These are phyloP conservation scores for Heterodera filipjevi DNA, from an alignment of 2,888 invertebrate genomes.

Conservation along the genomic window DNA sequence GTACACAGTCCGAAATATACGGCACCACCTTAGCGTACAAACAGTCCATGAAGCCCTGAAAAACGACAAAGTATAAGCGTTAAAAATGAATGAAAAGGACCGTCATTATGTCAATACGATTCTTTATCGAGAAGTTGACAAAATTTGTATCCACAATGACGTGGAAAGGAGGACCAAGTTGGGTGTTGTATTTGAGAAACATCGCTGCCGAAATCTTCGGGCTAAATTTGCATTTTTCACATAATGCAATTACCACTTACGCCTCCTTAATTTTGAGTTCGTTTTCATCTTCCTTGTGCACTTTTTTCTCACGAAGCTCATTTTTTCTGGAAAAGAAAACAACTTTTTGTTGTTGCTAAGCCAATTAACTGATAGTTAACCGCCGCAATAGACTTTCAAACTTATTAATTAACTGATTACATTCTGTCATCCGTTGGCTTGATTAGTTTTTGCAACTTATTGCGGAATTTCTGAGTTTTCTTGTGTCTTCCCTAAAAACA, in stretches of 20 bases:
- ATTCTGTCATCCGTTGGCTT: slow-evolving; percentile 63
- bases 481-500: slow-evolving; percentile 48
- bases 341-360: too few relatives aligned
- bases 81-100: background rate
- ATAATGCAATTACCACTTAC: slow-evolving; percentile 46
- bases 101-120: slow-evolving; percentile 91
- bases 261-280: slow-evolving; percentile 58
- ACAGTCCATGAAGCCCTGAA: slow-evolving; percentile 92
- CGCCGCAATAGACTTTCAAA: too few relatives aligned
- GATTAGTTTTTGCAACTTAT: slow-evolving; percentile 53
- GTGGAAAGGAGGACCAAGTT: slow-evolving; percentile 96
- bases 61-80: background rate
- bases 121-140: slow-evolving; percentile 95
- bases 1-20: slow-evolving; percentile 95
- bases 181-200: slow-evolving; percentile 96
- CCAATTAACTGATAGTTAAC: too few relatives aligned
- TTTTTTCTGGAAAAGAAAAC: slow-evolving; percentile 54
- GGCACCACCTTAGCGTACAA: slow-evolving; percentile 97
- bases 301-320: slow-evolving; percentile 55
- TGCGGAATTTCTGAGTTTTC: slow-evolving; percentile 47
- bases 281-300: slow-evolving; percentile 60
- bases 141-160: slow-evolving; percentile 96
- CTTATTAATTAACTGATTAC: slow-evolving; percentile 44
- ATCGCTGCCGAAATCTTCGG: slow-evolving; percentile 76
- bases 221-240: slow-evolving; percentile 33